Evolutionary conservation across 1,140 invertebrate species (phyloP).

Genomic region (Araneus ventricosus): DNA sequence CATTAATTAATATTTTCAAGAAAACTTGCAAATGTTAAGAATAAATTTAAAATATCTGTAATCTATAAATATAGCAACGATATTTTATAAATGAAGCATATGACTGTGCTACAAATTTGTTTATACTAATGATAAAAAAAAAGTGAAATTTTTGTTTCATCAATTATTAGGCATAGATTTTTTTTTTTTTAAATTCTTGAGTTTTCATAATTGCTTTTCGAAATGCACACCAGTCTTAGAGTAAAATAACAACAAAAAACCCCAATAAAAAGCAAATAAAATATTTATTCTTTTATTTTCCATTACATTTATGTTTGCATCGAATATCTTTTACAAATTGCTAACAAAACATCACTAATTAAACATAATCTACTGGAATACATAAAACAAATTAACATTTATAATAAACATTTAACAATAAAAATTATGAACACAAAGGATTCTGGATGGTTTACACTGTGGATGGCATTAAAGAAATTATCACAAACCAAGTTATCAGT

Average conservation of each 20-base stretch:
- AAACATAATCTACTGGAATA: neutral
- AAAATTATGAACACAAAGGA: slow-evolving; percentile 45
- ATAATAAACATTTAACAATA: slow-evolving; percentile 25
- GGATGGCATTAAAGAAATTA: slow-evolving; percentile 33
- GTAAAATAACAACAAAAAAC: neutral
- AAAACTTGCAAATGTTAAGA: too few relatives aligned
- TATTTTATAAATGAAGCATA: too few relatives aligned
- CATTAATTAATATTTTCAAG: too few relatives aligned
- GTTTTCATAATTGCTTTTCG: too few relatives aligned
- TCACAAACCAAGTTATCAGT: neutral
- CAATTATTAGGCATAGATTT: too few relatives aligned
- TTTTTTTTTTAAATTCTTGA: too few relatives aligned
- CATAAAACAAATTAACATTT: neutral
- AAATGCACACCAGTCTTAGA: too few relatives aligned
- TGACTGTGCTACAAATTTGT: too few relatives aligned
- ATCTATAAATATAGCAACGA: too few relatives aligned
- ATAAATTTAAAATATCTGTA: too few relatives aligned
- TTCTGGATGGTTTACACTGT: slow-evolving; percentile 36
- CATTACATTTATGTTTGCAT: neutral
- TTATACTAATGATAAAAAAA: too few relatives aligned
- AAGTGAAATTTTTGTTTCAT: too few relatives aligned
- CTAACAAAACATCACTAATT: neutral
- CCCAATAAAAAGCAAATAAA: neutral
- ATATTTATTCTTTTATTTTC: neutral
- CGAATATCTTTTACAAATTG: neutral